Base-by-base conservation (phyloP, 2,113 vertebrate genomes). In the Silurus asotus region DNA sequence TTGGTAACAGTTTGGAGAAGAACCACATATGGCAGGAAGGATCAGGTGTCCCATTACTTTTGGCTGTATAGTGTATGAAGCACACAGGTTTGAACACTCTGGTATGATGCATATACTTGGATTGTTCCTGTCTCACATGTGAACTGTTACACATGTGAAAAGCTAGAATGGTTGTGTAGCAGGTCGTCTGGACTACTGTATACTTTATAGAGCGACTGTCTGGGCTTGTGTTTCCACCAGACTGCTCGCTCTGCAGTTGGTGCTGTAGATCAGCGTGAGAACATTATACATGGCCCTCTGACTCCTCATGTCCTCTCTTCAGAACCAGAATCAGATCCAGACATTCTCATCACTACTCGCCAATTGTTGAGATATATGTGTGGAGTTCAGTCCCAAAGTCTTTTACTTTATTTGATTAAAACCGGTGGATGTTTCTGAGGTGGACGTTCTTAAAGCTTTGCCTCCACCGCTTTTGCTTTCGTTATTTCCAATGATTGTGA, bases 161-260 rank as follows among this genome's bases (percentile, higher is more conserved):
- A 13, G 20, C 48, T n/a, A 28, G 14, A 78, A 81, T 70, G 70
- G 75, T 81, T 75, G 14, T 48, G 67, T 62, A 76, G 53, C 70
- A 85, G 88, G 59, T 88, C 87, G 87, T 67, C 75, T 49, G 25
- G 65, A 45, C 37, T 3, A 25, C 67, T 84, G 69, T 14, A 28
- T 58, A 56, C 48, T 13, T 37, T 37, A 53, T 53, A 5, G 61
- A 84, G 61, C 75, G 15, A 62, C 65, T 64, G 69, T 84, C 76
- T 83, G 59, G 56, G 85, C 64, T n/a, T 67, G 45, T 81, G 84
- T 89, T 76, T 83, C 19, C 72, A 20, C 49, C 88, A 87, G 89
- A 65, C 83, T 86, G 85, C 75, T 87, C 69, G 51, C 84, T 58
- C 86, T 84, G 55, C 75, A 82, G 88, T 86, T 86, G 88, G 88